phyloP scores from a whole-genome alignment of 2,113 vertebrate genomes.

The Marmota monax region DNA sequence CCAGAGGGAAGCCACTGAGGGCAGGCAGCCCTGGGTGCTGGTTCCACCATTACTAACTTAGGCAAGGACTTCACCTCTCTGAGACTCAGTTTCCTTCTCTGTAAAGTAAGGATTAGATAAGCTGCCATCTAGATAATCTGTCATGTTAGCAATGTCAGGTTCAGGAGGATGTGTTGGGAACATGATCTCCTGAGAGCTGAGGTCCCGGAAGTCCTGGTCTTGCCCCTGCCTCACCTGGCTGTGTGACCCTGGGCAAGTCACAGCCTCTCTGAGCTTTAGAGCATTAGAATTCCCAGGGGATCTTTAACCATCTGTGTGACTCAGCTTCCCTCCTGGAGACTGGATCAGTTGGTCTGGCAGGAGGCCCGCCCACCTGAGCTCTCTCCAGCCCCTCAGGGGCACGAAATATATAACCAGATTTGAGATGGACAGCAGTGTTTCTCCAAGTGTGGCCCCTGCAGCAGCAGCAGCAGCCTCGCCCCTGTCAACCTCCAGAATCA shows the following conservation, averaged over 20 bases:
- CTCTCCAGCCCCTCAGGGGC: not conserved
- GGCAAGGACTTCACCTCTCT: not conserved
- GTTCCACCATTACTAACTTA: too few relatives aligned
- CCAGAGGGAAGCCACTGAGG: not conserved
- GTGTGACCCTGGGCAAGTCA: not conserved
- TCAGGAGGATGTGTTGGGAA: not conserved
- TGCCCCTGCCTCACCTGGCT: not conserved
- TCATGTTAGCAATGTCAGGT: not conserved
- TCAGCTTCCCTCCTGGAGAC: not conserved
- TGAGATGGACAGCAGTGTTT: not conserved
- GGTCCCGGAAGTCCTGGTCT: not conserved
- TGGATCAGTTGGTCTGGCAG: not conserved
- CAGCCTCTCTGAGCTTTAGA: not conserved
- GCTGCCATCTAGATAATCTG: too few relatives aligned
- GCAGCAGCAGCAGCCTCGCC: too few relatives aligned
- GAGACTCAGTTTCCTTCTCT: not conserved
- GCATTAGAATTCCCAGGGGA: not conserved
- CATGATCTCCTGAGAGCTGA: not conserved
- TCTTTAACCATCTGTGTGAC: not conserved
- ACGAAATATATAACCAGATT: too few relatives aligned
- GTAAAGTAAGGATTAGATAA: not conserved
- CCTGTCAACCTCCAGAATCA: not conserved
- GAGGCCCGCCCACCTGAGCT: too few relatives aligned
- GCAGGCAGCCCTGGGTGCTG: not conserved
- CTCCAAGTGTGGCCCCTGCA: not conserved